Percentiles rank a stretch among this genome's conserved stretches.
Evolutionary conservation across 2,797 vertebrate genomes (phyloP).

Genomic region (Microctenopoma lineatum): DNA sequence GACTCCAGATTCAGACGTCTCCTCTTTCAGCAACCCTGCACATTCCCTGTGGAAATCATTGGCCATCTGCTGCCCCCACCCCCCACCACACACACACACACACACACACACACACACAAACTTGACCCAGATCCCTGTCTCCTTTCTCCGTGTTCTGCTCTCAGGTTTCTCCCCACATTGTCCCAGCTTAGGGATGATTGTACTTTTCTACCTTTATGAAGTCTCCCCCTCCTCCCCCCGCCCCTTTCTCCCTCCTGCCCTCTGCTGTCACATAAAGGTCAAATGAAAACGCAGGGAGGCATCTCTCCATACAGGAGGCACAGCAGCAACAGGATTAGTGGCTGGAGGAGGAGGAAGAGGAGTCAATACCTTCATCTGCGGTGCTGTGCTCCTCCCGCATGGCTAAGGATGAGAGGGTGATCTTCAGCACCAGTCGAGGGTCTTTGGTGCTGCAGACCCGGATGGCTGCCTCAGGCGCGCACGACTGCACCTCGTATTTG

Average conservation of each 20-base stretch:
- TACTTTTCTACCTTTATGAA: background rate
- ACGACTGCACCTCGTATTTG: slow-evolving; percentile 88
- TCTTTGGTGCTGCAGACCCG: slow-evolving; percentile 88
- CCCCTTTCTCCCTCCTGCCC: background rate
- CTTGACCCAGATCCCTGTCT: slow-evolving; percentile 58
- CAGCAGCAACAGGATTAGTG: background rate
- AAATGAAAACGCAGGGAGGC: slow-evolving; percentile 31
- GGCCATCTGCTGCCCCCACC: slow-evolving; percentile 45
- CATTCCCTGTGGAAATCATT: slow-evolving; percentile 27
- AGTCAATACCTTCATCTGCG: slow-evolving; percentile 86
- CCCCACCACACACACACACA: too few species aligned
- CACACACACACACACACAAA: too few species aligned
- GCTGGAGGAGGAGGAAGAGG: background rate
- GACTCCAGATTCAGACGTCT: slow-evolving; percentile 37
- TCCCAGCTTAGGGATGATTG: slow-evolving; percentile 16
- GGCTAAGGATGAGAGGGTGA: slow-evolving; percentile 91
- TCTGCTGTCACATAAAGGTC: slow-evolving; percentile 38
- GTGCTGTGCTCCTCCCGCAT: slow-evolving; percentile 88
- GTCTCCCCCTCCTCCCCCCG: background rate
- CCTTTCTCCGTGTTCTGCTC: slow-evolving; percentile 22
- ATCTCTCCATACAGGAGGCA: slow-evolving; percentile 8
- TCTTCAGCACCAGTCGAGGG: slow-evolving; percentile 89
- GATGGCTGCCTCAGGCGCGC: slow-evolving; percentile 89
- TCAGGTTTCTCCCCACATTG: slow-evolving; percentile 27
- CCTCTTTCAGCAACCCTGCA: slow-evolving; percentile 9